Conservation (phyloP, 2,113 vertebrate genomes). For the Strigops habroptila region DNA sequence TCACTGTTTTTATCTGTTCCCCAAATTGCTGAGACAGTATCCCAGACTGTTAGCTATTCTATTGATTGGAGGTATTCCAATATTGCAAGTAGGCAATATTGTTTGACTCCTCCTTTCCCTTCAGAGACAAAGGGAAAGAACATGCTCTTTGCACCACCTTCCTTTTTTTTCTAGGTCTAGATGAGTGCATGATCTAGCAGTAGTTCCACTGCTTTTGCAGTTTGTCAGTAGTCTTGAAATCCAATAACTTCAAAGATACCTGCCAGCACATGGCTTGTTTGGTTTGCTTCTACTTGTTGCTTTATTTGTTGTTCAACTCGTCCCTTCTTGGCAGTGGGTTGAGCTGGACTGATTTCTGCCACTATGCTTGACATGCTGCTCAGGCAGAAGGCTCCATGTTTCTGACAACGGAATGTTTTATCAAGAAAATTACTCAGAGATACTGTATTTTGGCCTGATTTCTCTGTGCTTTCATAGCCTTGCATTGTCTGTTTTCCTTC, state of each 20-base stretch:
- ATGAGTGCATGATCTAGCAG: rapidly evolving
- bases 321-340: neutral
- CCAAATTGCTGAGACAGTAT: neutral
- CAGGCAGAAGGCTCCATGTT: neutral
- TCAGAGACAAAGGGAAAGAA: neutral
- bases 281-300: neutral
- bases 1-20: neutral
- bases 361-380: neutral
- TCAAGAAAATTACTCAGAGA: neutral
- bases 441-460: neutral
- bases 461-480: rapidly evolving
- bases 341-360: neutral
- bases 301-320: neutral
- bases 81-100: neutral
- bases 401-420: neutral
- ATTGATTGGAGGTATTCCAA: neutral
- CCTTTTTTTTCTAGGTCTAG: neutral
- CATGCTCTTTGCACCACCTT: neutral
- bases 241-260: neutral
- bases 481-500: too few relatives aligned
- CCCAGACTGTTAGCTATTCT: neutral
- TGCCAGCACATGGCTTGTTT: neutral
- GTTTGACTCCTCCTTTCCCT: neutral
- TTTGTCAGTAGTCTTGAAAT: neutral
- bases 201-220: neutral